These are phyloP conservation scores for Darevskia nairensis DNA, from an alignment of 2,797 vertebrate species.

Conservation along the genomic window DNA sequence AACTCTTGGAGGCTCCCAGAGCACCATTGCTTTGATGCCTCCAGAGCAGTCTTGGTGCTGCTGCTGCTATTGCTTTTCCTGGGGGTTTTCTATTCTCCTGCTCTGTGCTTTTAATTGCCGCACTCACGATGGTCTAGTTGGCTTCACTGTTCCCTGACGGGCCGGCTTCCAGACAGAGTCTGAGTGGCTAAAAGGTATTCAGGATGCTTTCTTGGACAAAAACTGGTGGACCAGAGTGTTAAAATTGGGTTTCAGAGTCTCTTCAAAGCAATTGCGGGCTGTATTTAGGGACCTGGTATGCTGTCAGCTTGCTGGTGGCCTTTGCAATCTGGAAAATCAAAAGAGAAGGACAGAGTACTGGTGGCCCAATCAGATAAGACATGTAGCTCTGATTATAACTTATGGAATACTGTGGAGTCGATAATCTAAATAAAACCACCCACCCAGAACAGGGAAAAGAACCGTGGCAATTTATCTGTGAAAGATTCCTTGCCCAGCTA, in stretches of 20 bases:
- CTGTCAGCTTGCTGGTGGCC: background rate
- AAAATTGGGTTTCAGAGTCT: background rate
- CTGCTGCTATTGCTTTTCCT: background rate
- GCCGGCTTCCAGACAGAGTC: background rate
- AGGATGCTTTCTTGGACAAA: conserved; percentile 13
- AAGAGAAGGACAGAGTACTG: background rate
- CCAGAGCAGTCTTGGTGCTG: background rate
- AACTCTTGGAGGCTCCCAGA: background rate
- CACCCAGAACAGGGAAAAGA: background rate
- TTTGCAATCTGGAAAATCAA: background rate
- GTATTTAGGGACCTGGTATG: background rate
- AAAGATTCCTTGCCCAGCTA: background rate
- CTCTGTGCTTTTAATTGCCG: background rate
- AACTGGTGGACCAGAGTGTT: background rate
- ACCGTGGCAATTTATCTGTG: background rate
- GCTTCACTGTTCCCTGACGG: background rate
- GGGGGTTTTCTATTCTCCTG: background rate
- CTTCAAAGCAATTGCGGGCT: background rate
- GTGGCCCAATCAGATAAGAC: conserved; percentile 2
- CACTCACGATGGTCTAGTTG: background rate
- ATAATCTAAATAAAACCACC: background rate
- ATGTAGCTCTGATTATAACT: background rate
- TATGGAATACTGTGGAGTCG: background rate
- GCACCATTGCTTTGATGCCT: background rate
- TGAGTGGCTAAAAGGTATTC: conserved; percentile 20